phyloP scores from a whole-genome alignment of 2,888 invertebrate species.

The Apodemia hepburni region DNA sequence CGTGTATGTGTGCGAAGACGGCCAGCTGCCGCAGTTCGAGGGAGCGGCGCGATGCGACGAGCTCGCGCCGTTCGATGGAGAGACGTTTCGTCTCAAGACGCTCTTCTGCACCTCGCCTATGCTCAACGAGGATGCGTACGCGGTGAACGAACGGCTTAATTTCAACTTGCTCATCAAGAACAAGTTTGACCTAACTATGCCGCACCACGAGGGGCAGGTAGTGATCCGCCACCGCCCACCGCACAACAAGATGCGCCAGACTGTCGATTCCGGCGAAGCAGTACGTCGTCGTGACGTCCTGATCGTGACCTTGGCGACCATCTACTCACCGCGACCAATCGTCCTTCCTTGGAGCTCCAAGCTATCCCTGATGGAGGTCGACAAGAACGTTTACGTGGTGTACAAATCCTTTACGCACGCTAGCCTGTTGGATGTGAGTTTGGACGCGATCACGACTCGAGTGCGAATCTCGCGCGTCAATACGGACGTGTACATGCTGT shows the following conservation, averaged over 20 bases:
- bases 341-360: too few relatives aligned
- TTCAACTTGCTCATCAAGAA: conserved; percentile 6
- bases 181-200: not conserved
- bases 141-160: conserved; percentile 15
- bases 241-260: not conserved
- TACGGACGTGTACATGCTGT: conserved; percentile 12
- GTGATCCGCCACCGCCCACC: conserved; percentile 13
- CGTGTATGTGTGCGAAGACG: conserved; percentile 14
- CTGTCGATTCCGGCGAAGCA: too few relatives aligned
- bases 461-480: conserved; percentile 11
- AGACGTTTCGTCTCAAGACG: conserved; percentile 14
- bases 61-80: conserved; percentile 16
- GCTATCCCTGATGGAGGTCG: not conserved
- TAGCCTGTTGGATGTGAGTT: not conserved
- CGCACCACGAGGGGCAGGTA: conserved; percentile 15
- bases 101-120: conserved; percentile 11
- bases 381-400: conserved; percentile 15
- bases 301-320: too few relatives aligned
- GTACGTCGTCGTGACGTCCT: too few relatives aligned
- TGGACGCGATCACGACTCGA: conserved; percentile 15
- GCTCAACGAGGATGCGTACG: conserved; percentile 15
- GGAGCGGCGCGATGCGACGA: conserved; percentile 4
- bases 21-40: conserved; percentile 14
- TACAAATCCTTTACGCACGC: conserved; percentile 10
- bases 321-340: too few relatives aligned